Base-by-base conservation (phyloP, 2,113 vertebrate genomes). In the Aleadryas rufinucha region DNA sequence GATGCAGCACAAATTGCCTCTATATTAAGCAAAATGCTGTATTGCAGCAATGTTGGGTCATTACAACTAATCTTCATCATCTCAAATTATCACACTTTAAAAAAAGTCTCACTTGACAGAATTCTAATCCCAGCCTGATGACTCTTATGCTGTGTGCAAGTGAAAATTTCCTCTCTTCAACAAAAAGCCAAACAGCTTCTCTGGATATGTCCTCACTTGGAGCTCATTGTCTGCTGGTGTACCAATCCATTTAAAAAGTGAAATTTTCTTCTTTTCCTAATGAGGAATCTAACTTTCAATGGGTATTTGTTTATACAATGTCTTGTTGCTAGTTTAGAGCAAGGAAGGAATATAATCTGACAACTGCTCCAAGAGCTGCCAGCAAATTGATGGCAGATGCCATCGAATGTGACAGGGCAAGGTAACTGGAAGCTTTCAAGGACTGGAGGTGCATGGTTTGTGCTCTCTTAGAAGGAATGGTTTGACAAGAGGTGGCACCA, bases 11-110 rank as follows among this genome's bases (percentile, higher is more conserved):
- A 86, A 86, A 85, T 45, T 90, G 66, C 26, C 41, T 89, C 90
- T 95, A 42, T 74, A 90, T 96, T 87, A 91, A 96, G 93, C 83
- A 90, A 56, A 93, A 80, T 52, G 68, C 81, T 91, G 68, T 92
- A 27, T 14, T 75, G 79, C 90, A 92, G 83, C 64, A 80, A 7
- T 37, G 44, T 30, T 93, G 75, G 89, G 82, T 94, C 75, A 66
- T 94, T 80, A 77, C 66, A 56, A 88, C 68, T 75, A 27, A 94
- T 94, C 90, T 95, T 84, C 88, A 87, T 90, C 82, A 92, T 89
- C 84, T 87, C 47, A 86, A 90, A 94, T 95, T 93, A 87, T 74
- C 75, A 41, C 2, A 1, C 75, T 94, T 96, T 41, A 63, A 68
- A 92, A 91, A 93, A 95, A 70, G 57, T 84, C 68, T 90, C 88